Base-by-base conservation (phyloP, 2,888 invertebrate species). In the Mythimna pallens region DNA sequence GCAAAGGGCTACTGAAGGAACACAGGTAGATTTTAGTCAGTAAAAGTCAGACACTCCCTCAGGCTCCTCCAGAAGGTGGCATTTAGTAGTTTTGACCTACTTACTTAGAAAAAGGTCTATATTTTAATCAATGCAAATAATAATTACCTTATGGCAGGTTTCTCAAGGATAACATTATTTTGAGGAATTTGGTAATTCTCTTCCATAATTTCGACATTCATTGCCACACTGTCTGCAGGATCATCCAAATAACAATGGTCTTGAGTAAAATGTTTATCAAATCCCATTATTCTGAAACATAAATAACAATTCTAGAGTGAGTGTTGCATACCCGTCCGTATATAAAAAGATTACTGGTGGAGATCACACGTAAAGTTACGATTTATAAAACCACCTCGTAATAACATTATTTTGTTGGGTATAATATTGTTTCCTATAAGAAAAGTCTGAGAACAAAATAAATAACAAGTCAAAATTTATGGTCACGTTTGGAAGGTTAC, bases 161-260 rank as follows among this genome's bases (percentile, higher is more conserved):
- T 85, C 64, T 85, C 85, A 71, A 77, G 73, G 40, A 76, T 57
- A 57, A 76, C 65, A 65, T 80, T 78, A 65, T 82, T 73, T 47
- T 81, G 76, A 70, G 76, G 72, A 40, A 81, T 75, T 66, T 78
- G 81, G 72, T 50, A 75, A 43, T 81, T 80, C 25, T 87, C 89
- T 54, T 84, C 88, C 64, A 85, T 83, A 55, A 86, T 84, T 75
- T 88, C 88, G 25, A 86, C 88, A 78, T 86, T 89, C 86, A 82
- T 86, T 14, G 71, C 86, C 25, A 86, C 83, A 68, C 78, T 73
- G 52, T 86, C 83, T 30, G 74, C 62, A 25, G 84, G 70, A 20
- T 85, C 85, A 66, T 85, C 85, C 59, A 82, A 78, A 68, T 84
- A 85, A 69, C 81, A 84, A 59, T 85, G 86, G 34, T 84, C 81